Base-by-base conservation (phyloP, 2,113 vertebrate species). In the Pomatorhinus ruficollis region DNA sequence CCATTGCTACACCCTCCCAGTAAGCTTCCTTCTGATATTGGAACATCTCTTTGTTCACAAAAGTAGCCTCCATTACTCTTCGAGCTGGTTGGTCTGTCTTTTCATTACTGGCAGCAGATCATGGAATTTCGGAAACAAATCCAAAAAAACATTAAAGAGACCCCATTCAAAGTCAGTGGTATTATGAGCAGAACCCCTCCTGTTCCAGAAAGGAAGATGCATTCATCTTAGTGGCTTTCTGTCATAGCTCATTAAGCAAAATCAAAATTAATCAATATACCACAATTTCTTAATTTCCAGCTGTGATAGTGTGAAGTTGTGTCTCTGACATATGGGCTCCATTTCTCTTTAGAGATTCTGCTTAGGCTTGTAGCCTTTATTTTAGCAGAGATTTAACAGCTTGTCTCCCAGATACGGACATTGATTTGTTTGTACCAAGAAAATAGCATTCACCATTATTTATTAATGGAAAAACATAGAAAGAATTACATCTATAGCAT, bases 221-320 rank as follows among this genome's bases (percentile, higher is more conserved):
- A 69, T 90, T 85, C 63, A 70, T 45, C 40, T 78, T 71, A 87
- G 31, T 66, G 87, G 27, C 70, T 90, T 91, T 93, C 70, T 80
- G 70, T 74, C 42, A 44, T 31, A 91, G 70, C 63, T 90, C 87
- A 57, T 93, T 93, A 86, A 83, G 42, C 63, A 74, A 92, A 93
- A 80, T 70, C 63, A 47, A 82, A 96, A 70, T 70, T 74, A 89
- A 79, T 90, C 82, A 52, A 66, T 82, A 59, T 39, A 11, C 60
- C 61, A n/a, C 47, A 31, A 59, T 81, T 69, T 71, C 31, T 53
- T 86, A 18, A 42, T 92, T 88, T 89, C 63, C 94, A 95, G n/a
- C 75, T 90, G 88, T 57, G 90, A 42, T 49, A 57, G 74, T 87
- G 39, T 78, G 74, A 74, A 86, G 31, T 28, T 74, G 42, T 49